These are phyloP conservation scores for Masnerella sp. DNA, from an alignment of 2,888 invertebrate genomes.

Conservation along the genomic window DNA sequence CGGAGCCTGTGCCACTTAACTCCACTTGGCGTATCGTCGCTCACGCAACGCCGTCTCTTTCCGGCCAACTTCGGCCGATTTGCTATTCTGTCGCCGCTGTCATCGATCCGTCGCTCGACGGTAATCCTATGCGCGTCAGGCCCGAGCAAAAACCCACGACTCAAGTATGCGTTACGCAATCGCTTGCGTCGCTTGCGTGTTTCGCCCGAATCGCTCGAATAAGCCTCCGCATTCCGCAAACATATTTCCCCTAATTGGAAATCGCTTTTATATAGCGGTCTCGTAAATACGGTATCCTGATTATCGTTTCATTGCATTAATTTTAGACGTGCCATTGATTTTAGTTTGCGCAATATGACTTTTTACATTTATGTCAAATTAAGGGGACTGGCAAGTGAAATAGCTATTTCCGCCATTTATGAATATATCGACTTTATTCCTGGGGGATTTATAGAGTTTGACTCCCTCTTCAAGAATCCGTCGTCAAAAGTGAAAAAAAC, in stretches of 20 bases:
- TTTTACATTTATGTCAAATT: no score
- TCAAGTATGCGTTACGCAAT: constrained; percentile 17
- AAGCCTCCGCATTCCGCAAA: not conserved
- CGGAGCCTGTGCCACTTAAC: constrained; percentile 71
- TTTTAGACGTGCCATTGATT: not conserved
- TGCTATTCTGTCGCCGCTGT: constrained; percentile 54
- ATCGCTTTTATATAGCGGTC: not conserved
- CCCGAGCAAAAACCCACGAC: constrained; percentile 28
- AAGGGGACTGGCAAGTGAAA: no score
- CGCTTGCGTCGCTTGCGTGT: constrained; percentile 4
- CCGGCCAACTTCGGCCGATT: constrained; percentile 42
- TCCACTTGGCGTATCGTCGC: constrained; percentile 66
- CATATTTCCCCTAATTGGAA: not conserved
- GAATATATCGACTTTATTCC: no score
- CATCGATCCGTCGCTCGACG: constrained; percentile 41
- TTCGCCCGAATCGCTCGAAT: constrained; percentile 12
- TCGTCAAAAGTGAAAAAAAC: no score
- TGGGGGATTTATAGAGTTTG: no score
- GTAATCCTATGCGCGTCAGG: constrained; percentile 23
- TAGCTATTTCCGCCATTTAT: no score
- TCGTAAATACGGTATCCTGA: no score
- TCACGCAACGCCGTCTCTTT: constrained; percentile 33
- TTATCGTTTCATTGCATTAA: no score
- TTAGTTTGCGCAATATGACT: constrained; percentile 3
- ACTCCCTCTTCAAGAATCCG: no score